Evolutionary conservation across 2,113 vertebrate genomes (phyloP), one percentile per base, ranked within the genome.

Genomic region (Anas platyrhynchos): DNA sequence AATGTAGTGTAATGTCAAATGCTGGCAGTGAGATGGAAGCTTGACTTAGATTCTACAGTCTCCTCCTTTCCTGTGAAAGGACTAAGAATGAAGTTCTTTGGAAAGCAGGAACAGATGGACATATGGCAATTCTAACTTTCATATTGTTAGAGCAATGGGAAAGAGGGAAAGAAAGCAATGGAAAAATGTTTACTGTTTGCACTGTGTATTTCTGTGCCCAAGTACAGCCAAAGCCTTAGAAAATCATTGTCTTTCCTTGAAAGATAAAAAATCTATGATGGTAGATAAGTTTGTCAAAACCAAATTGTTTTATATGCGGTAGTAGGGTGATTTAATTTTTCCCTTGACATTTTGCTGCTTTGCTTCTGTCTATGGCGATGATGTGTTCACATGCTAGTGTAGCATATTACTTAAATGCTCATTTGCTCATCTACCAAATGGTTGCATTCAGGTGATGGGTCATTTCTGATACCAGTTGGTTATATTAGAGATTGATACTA

Each of bases 361-460:
- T 85, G 4, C 11, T 59, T 78, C 41, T 46, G 86, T 78, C 29
- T 61, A 0, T 31, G 58, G 59, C 27, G 41, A 31, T 34, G 34
- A 83, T 25, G 26, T 20, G 17, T 71, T 79, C 52, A 54, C 0
- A 0, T 27, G 27, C 22, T 44, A 21, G 16, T n/a, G 13, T 15
- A 55, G 26, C 17, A 38, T 11, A 7, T 32, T 80, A 20, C 21
- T 63, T 27, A 76, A 75, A 43, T 58, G 54, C 54, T 71, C 74
- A 91, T 23, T 84, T 68, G 77, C 26, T 72, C 13, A 55, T 44
- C 52, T 78, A 54, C 15, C 20, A 25, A 48, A 78, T 83, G 26
- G 52, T 55, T 88, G 26, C 43, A 27, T 59, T 68, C 44, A 54
- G 26, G 32, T 82, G n/a, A 26, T 68, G 25, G 36, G 34, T 58